phyloP scores from a whole-genome alignment of 1,140 invertebrate genomes.

The Drosophila ironensis region DNA sequence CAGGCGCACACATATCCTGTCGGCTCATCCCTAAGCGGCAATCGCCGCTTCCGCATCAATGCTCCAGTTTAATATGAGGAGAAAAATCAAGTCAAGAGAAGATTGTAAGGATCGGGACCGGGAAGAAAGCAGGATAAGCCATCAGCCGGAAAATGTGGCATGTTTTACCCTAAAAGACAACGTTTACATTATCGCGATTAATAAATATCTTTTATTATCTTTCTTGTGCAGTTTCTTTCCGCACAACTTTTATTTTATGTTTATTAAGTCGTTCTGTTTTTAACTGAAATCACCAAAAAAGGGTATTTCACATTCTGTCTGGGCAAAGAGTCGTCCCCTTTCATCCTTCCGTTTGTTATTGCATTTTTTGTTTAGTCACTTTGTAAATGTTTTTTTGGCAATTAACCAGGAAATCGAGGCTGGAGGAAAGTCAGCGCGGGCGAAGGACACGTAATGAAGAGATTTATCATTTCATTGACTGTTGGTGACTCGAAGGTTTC shows the following conservation, averaged over 20 bases:
- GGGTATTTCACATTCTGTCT: constrained; percentile 1
- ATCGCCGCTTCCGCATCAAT: constrained; percentile 77
- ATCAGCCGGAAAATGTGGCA: not conserved
- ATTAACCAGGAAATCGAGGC: constrained; percentile 37
- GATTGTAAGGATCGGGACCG: not conserved
- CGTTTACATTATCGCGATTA: not conserved
- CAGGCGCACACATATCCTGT: constrained; percentile 49
- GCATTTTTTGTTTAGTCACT: constrained; percentile 61
- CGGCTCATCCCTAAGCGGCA: constrained; percentile 42
- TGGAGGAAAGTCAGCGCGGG: constrained; percentile 10
- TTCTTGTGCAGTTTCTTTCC: too few relatives aligned
- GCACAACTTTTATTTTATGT: too few relatives aligned
- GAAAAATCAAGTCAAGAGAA: constrained; percentile 16
- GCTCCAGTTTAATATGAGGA: constrained; percentile 58
- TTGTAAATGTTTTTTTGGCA: constrained; percentile 51
- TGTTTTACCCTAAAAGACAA: not conserved
- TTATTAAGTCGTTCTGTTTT: too few relatives aligned
- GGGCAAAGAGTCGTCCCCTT: not conserved
- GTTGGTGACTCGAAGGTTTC: constrained; percentile 37
- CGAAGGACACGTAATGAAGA: constrained; percentile 37
- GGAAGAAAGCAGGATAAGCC: not conserved
- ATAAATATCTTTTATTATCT: too few relatives aligned
- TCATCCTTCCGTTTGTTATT: constrained; percentile 33
- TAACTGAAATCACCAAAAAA: not conserved
- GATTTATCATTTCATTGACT: constrained; percentile 47